Percentiles rank a stretch among this genome's conserved stretches.
phyloP scores from a whole-genome alignment of 2,113 vertebrate genomes.

The Ancistrus triradiatus region DNA sequence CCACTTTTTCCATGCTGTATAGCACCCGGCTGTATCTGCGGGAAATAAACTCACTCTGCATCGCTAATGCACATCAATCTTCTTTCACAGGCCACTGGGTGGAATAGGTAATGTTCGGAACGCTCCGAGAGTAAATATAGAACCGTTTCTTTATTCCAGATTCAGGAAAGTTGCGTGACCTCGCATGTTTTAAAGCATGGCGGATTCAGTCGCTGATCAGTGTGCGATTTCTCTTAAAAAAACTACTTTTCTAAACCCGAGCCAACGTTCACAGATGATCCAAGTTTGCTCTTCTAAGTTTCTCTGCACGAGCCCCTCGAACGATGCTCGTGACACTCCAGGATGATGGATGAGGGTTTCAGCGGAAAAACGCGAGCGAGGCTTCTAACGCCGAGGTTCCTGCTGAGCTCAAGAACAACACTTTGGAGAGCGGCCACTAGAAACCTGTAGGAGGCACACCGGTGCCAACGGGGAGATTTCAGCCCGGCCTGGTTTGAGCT shows the following conservation, averaged over 20 bases:
- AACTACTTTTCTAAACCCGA: constrained; percentile 1
- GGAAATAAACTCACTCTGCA: too few species aligned
- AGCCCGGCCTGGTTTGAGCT: constrained; percentile 42
- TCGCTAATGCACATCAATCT: too few species aligned
- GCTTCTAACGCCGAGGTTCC: constrained; percentile 10
- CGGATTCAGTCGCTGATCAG: neutral
- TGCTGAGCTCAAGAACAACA: constrained; percentile 21
- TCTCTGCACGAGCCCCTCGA: constrained; percentile 2
- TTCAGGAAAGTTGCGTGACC: too few species aligned
- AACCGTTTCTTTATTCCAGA: too few species aligned
- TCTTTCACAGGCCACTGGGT: too few species aligned
- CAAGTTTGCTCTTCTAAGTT: constrained; percentile 8
- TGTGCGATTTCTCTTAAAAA: neutral
- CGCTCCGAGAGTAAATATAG: too few species aligned
- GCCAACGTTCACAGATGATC: constrained; percentile 10
- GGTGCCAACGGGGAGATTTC: constrained; percentile 41
- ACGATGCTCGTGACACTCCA: neutral
- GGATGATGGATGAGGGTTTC: constrained; percentile 18
- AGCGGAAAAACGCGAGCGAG: neutral
- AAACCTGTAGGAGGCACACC: constrained; percentile 14
- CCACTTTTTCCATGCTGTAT: constrained; percentile 26
- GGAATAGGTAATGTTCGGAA: too few species aligned
- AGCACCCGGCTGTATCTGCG: too few species aligned
- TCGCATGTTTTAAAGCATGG: too few species aligned
- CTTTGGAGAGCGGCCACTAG: constrained; percentile 12